Percentiles rank a stretch among this genome's conserved stretches.
Conservation (phyloP, 2,888 invertebrate species). For the Rhabditophanes sp. region DNA sequence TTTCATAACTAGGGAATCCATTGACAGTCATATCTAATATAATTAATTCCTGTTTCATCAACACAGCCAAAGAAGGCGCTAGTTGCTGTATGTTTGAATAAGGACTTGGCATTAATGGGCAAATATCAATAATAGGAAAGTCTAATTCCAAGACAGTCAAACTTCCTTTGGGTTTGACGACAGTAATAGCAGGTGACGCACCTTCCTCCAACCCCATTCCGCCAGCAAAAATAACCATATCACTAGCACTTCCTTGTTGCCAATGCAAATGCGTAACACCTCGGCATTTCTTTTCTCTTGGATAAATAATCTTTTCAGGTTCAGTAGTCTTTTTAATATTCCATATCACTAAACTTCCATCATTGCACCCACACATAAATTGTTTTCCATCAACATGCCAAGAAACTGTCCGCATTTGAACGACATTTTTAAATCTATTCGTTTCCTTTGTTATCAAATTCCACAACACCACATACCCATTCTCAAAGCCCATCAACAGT, state of each 20-base stretch:
- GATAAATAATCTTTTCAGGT: constrained; percentile 21
- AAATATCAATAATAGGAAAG: constrained; percentile 63
- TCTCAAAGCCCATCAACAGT: constrained; percentile 81
- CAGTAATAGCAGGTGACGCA: constrained; percentile 47
- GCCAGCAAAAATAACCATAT: constrained; percentile 36
- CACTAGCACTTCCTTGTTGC: constrained; percentile 28
- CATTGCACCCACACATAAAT: constrained; percentile 79
- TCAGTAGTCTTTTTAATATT: constrained; percentile 53
- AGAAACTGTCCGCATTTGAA: constrained; percentile 44
- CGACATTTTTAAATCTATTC: constrained; percentile 51
- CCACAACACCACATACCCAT: constrained; percentile 85
- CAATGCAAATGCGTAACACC: constrained; percentile 36
- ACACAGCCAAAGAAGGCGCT: constrained; percentile 88
- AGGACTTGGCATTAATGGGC: constrained; percentile 65
- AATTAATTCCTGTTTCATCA: constrained; percentile 90
- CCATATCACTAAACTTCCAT: constrained; percentile 64
- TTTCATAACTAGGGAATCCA: constrained; percentile 86
- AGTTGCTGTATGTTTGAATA: constrained; percentile 70
- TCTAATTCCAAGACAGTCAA: constrained; percentile 80
- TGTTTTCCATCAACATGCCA: constrained; percentile 97
- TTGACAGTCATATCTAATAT: constrained; percentile 83
- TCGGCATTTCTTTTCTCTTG: constrained; percentile 26
- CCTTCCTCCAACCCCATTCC: constrained; percentile 43
- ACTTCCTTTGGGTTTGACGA: constrained; percentile 30
- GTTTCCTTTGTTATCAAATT: constrained; percentile 71